phyloP scores from a whole-genome alignment of 2,113 vertebrate species.

The Carassius carassius region DNA sequence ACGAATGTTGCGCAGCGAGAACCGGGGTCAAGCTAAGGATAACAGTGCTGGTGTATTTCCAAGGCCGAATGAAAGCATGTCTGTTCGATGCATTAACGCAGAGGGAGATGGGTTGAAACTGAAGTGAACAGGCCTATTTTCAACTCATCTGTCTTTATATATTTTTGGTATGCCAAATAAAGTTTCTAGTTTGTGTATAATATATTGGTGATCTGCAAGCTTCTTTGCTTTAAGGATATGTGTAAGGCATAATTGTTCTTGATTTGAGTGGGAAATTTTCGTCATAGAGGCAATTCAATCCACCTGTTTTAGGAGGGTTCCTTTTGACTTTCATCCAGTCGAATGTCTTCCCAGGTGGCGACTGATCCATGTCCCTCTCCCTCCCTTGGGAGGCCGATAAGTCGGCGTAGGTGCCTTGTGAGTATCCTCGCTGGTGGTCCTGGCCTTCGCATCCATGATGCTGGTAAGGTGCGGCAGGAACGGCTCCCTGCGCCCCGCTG shows the following conservation, averaged over 20 bases:
- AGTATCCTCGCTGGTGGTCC: constrained; percentile 78
- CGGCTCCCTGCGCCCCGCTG: constrained; percentile 76
- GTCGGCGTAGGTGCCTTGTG: constrained; percentile 74
- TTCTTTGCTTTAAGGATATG: not conserved
- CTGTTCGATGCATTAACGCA: constrained; percentile 65
- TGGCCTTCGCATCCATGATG: constrained; percentile 76
- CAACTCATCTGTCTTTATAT: not conserved
- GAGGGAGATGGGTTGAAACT: constrained; percentile 35
- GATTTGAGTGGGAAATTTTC: not conserved
- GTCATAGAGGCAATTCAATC: constrained; percentile 52
- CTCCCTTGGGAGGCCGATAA: constrained; percentile 74
- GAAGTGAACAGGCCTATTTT: constrained; percentile 3
- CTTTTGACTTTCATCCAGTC: constrained; percentile 99
- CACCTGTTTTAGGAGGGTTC: constrained; percentile 95
- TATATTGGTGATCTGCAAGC: not conserved
- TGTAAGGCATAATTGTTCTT: not conserved
- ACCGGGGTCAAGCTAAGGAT: constrained; percentile 56
- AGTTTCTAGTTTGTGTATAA: not conserved
- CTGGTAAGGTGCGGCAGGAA: constrained; percentile 62
- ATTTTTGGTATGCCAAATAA: not conserved
- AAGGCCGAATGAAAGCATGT: constrained; percentile 58
- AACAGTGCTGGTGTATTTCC: constrained; percentile 75
- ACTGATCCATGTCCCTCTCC: constrained; percentile 79
- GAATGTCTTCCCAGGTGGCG: constrained; percentile 82
- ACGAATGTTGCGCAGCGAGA: constrained; percentile 38